Percentiles rank a stretch among this genome's conserved stretches.
phyloP scores from a whole-genome alignment of 2,888 invertebrate genomes.

The Athrips mouffetella region DNA sequence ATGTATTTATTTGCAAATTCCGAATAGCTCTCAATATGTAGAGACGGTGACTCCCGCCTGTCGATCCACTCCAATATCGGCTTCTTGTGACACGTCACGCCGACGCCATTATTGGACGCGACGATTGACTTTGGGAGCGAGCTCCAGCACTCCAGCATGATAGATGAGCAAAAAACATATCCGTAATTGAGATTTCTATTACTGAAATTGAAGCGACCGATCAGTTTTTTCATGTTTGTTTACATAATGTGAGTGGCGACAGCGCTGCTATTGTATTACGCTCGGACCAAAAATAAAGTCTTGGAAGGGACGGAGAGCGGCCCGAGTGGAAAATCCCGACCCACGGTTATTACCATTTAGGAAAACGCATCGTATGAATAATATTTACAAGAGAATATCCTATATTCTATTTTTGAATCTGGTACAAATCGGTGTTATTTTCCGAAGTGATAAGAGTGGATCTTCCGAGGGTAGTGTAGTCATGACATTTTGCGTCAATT shows the following conservation, averaged over 20 bases:
- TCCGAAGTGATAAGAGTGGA: background rate
- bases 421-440: no score
- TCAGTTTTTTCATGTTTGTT: conserved; percentile 70
- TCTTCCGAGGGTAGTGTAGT: conserved; percentile 26
- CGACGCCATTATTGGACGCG: conserved; percentile 65
- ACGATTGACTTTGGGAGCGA: conserved; percentile 64
- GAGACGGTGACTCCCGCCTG: conserved; percentile 67
- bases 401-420: no score
- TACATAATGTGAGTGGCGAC: conserved; percentile 73
- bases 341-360: conserved; percentile 4
- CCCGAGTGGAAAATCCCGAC: conserved; percentile 5
- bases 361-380: conserved; percentile 4
- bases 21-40: conserved; percentile 76
- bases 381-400: conserved; percentile 8
- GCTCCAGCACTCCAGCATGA: conserved; percentile 59
- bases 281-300: background rate
- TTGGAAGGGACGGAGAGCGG: conserved; percentile 14
- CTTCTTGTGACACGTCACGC: conserved; percentile 63
- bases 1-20: conserved; percentile 76
- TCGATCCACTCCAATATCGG: conserved; percentile 74
- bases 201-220: conserved; percentile 65
- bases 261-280: conserved; percentile 69
- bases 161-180: conserved; percentile 75
- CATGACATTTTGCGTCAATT: conserved; percentile 77
- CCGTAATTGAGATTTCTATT: conserved; percentile 77